Percentiles rank a stretch among this genome's conserved stretches.
Evolutionary conservation across 1,140 invertebrate species (phyloP).

Genomic region (Mercenaria mercenaria): DNA sequence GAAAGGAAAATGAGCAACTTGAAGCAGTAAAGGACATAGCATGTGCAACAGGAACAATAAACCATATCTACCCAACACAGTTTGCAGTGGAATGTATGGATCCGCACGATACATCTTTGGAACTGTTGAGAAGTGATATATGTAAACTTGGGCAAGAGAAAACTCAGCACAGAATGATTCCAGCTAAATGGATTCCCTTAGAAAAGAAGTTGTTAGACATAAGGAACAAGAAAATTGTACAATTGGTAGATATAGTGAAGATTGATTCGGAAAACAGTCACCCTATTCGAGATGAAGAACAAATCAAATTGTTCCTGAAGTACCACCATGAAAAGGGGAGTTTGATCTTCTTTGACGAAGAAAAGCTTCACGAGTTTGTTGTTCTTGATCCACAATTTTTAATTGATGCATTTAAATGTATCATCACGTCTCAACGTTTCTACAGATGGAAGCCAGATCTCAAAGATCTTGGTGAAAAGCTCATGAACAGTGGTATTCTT

Average conservation of each 20-base stretch:
- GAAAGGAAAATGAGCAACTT: background rate
- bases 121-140: background rate
- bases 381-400: slow-evolving; percentile 9
- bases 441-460: background rate
- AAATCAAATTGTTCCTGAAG: too few species aligned
- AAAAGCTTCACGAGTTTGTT: too few species aligned
- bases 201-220: background rate
- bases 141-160: background rate
- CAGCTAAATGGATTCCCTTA: slow-evolving; percentile 31
- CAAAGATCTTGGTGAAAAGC: background rate
- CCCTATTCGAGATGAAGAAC: too few species aligned
- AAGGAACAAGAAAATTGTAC: background rate
- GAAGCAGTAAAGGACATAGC: background rate
- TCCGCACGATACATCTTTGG: background rate
- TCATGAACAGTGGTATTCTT: too few species aligned
- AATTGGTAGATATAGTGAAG: background rate
- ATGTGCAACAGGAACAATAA: background rate
- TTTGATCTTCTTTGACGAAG: too few species aligned
- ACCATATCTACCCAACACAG: background rate
- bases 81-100: background rate
- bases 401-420: too few species aligned
- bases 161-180: too few species aligned
- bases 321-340: too few species aligned
- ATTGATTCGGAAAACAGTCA: too few species aligned
- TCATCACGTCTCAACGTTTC: background rate